Conservation (phyloP, 2,888 invertebrate species). For the Dermolepida albohirtum region DNA sequence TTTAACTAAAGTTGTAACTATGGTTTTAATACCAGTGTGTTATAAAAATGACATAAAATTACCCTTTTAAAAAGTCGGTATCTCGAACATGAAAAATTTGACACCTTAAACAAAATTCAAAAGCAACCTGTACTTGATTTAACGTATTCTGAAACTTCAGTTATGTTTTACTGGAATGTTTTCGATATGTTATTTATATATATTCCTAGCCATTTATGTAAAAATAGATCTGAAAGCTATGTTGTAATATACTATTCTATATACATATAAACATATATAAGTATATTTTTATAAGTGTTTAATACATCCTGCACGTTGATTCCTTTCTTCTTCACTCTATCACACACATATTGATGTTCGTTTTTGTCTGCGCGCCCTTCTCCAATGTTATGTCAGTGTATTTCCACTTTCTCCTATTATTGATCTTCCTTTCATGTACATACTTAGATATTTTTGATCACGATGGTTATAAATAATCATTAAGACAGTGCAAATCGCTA, state of each 20-base stretch:
- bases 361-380: slow-evolving; percentile 43
- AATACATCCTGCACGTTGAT: slow-evolving; percentile 40
- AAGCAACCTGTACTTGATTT: no score
- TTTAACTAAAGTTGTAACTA: no score
- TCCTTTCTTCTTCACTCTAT: slow-evolving; percentile 18
- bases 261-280: slow-evolving; percentile 1
- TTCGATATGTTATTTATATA: no score
- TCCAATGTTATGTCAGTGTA: slow-evolving; percentile 47
- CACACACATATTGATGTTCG: slow-evolving; percentile 29
- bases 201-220: slow-evolving; percentile 9
- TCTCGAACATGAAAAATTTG: no score
- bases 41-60: no score
- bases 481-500: background rate
- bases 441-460: slow-evolving; percentile 43
- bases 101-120: no score
- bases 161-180: no score
- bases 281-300: slow-evolving; percentile 4
- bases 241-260: slow-evolving; percentile 22
- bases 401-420: slow-evolving; percentile 11
- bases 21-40: no score
- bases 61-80: no score
- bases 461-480: slow-evolving; percentile 7
- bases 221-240: slow-evolving; percentile 8
- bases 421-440: slow-evolving; percentile 41
- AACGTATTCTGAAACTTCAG: no score